Evolutionary conservation across 2,797 vertebrate species (phyloP).

Genomic region (Tarsius wallacei): DNA sequence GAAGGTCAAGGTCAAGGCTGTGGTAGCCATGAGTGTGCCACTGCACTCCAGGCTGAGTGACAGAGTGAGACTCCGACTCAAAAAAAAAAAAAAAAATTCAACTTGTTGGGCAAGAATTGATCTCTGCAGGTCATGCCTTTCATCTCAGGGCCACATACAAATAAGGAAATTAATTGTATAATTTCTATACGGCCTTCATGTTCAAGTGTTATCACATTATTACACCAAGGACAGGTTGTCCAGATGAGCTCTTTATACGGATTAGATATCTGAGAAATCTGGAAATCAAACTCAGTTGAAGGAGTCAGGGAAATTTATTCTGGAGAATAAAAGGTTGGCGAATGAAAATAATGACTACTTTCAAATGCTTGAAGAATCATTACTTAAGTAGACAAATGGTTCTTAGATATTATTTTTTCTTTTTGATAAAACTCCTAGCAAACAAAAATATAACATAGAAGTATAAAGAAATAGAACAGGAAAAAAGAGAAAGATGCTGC

Average conservation of each 20-base stretch:
- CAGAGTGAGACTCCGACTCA: background rate
- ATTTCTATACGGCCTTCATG: background rate
- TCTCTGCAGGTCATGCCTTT: background rate
- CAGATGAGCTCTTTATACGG: background rate
- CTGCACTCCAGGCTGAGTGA: background rate
- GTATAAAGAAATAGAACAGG: background rate
- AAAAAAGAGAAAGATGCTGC: background rate
- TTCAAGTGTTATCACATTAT: background rate
- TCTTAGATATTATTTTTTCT: background rate
- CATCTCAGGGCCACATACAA: background rate
- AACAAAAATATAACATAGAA: background rate
- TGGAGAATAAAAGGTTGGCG: background rate
- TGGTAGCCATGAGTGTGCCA: background rate
- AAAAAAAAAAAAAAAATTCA: background rate
- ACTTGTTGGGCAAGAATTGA: background rate
- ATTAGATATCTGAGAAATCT: background rate
- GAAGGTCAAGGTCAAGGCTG: background rate
- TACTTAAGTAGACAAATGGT: background rate
- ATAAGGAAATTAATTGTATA: background rate
- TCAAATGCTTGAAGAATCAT: background rate
- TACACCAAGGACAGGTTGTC: background rate
- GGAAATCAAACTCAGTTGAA: background rate
- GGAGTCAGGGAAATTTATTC: background rate
- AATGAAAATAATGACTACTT: background rate
- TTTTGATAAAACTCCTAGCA: background rate